phyloP scores from a whole-genome alignment of 2,797 vertebrate species.

The Danio kyathit region DNA sequence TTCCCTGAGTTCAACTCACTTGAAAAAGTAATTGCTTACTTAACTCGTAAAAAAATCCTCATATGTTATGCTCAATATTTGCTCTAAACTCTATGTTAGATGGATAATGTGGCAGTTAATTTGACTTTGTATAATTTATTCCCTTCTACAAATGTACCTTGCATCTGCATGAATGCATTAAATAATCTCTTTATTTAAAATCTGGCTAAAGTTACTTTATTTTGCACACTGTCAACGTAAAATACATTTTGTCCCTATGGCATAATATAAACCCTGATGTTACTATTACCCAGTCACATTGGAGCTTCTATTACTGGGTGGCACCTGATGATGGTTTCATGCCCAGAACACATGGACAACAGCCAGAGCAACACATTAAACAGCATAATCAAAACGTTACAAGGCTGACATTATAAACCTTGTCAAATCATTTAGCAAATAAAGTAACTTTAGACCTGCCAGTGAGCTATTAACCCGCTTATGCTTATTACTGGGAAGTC shows the following conservation, averaged over 20 bases:
- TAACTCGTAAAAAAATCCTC: neutral
- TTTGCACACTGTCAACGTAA: too few species aligned
- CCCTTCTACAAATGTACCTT: neutral
- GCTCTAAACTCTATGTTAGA: neutral
- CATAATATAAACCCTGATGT: neutral
- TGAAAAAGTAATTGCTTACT: neutral
- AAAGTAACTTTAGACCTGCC: slow-evolving; percentile 10
- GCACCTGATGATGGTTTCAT: slow-evolving; percentile 17
- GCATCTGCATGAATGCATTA: neutral
- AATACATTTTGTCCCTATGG: too few species aligned
- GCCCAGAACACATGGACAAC: slow-evolving; percentile 28
- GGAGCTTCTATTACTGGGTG: neutral
- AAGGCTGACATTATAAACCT: slow-evolving; percentile 33
- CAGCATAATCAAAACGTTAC: slow-evolving; percentile 18
- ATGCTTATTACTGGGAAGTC: slow-evolving; percentile 11
- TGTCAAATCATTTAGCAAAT: slow-evolving; percentile 24
- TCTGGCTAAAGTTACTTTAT: neutral
- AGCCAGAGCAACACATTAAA: slow-evolving; percentile 30
- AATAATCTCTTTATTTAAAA: neutral
- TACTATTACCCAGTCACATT: neutral
- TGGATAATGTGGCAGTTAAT: neutral
- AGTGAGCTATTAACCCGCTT: slow-evolving; percentile 18
- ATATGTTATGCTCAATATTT: neutral
- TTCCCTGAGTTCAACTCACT: neutral
- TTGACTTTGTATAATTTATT: neutral